phyloP scores from a whole-genome alignment of 2,888 invertebrate species.

The Agrenia bidenticulata region DNA sequence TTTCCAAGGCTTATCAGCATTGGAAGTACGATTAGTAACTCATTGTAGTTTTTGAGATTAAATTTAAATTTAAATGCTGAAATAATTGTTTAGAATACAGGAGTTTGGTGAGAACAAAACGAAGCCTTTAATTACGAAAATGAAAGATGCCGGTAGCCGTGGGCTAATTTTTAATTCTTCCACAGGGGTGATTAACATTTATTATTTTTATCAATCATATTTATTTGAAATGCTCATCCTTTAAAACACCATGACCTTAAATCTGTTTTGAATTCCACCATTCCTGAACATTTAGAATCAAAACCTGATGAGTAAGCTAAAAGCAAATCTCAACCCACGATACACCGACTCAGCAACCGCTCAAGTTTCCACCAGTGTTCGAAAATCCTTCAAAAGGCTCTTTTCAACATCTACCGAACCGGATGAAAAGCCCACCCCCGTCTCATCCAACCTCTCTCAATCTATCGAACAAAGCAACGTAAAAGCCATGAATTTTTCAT shows the following conservation, averaged over 20 bases:
- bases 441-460: slow-evolving; percentile 11
- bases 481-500: slow-evolving; percentile 28
- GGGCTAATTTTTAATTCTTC: slow-evolving; percentile 30
- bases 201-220: slow-evolving; percentile 2
- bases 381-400: slow-evolving; percentile 35
- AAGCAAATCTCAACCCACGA: slow-evolving; percentile 37
- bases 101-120: slow-evolving; percentile 34
- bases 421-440: slow-evolving; percentile 5
- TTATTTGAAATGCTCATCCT: too few relatives aligned
- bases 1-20: slow-evolving; percentile 27
- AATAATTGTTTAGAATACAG: slow-evolving; percentile 24
- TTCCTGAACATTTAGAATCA: slow-evolving; percentile 23
- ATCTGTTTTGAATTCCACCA: too few relatives aligned
- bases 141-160: slow-evolving; percentile 25
- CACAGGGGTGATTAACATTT: slow-evolving; percentile 33
- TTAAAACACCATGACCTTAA: too few relatives aligned
- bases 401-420: slow-evolving; percentile 19
- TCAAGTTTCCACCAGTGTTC: slow-evolving; percentile 31
- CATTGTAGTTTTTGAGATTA: neutral
- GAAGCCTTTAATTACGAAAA: slow-evolving; percentile 36
- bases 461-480: slow-evolving; percentile 15
- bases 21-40: slow-evolving; percentile 25
- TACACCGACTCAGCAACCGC: slow-evolving; percentile 36
- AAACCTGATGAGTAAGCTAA: slow-evolving; percentile 38
- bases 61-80: neutral